A percentile compares a stretch with the other conserved stretches of the same genome.
Conservation (phyloP, 2,113 vertebrate genomes). For the Nothoprocta pentlandii region DNA sequence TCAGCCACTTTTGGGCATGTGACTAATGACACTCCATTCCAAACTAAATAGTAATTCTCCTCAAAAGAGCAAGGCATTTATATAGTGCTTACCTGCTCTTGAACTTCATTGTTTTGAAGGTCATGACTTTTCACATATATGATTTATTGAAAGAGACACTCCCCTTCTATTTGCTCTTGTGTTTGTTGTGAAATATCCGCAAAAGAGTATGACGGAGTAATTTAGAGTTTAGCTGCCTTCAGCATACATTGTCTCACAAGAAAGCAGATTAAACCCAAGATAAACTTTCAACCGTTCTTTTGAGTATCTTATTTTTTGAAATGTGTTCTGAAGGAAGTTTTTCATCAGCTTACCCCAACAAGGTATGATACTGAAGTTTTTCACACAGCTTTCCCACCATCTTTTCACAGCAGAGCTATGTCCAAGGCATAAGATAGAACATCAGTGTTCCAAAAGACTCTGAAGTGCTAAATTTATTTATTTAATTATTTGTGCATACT, state of each 20-base stretch:
- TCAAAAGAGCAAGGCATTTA: neutral
- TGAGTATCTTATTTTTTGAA: neutral
- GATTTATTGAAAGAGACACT: neutral
- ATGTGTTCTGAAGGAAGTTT: neutral
- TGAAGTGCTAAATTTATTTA: neutral
- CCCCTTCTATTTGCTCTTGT: neutral
- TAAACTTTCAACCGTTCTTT: neutral
- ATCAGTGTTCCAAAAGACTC: neutral
- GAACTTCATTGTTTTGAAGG: neutral
- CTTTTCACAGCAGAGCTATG: neutral
- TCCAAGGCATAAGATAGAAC: neutral
- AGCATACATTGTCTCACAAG: neutral
- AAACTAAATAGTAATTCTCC: neutral
- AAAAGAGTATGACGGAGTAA: neutral
- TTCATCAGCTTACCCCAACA: neutral
- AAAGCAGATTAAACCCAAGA: neutral
- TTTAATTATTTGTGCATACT: neutral
- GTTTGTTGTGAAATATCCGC: neutral
- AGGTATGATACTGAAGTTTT: neutral
- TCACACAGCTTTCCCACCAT: neutral
- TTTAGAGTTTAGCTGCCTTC: neutral
- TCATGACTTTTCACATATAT: neutral
- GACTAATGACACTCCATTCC: neutral
- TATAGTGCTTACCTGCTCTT: neutral
- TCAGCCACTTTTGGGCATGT: accelerated